These are phyloP conservation scores for Sebastolobus alascanus DNA, from an alignment of 2,797 vertebrate species.

Conservation along the genomic window DNA sequence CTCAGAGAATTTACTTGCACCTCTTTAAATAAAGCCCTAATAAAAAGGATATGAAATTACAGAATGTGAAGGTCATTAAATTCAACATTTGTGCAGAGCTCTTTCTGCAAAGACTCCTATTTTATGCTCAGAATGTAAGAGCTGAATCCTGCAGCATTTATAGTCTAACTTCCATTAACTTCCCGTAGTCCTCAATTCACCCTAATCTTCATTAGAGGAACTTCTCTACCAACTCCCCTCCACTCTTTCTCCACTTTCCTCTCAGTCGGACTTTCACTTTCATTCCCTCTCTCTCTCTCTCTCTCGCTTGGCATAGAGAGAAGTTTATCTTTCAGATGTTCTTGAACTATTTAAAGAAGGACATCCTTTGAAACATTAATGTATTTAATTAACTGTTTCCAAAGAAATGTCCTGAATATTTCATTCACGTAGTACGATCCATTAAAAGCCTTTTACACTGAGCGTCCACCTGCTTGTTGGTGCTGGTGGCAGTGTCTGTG, in stretches of 20 bases:
- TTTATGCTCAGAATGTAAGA: slow-evolving; percentile 21
- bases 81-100: slow-evolving; percentile 11
- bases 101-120: slow-evolving; percentile 15
- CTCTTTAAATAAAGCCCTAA: background rate
- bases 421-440: slow-evolving; percentile 58
- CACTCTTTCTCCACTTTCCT: background rate
- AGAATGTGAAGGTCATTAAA: slow-evolving; percentile 31
- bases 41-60: slow-evolving; percentile 30
- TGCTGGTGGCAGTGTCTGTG: slow-evolving; percentile 1
- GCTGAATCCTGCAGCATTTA: slow-evolving; percentile 34
- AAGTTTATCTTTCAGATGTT: slow-evolving; percentile 70
- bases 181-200: slow-evolving; percentile 43
- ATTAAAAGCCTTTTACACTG: slow-evolving; percentile 62
- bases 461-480: slow-evolving; percentile 38
- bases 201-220: slow-evolving; percentile 30
- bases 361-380: slow-evolving; percentile 73
- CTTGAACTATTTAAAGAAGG: slow-evolving; percentile 66
- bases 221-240: background rate
- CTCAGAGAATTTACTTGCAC: slow-evolving; percentile 7
- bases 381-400: slow-evolving; percentile 74
- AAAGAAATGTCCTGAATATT: slow-evolving; percentile 72
- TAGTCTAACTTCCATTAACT: slow-evolving; percentile 43
- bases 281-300: slow-evolving; percentile 2
- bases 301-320: slow-evolving; percentile 27
- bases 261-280: slow-evolving; percentile 14